Evolutionary conservation across 2,888 invertebrate genomes (phyloP).

Genomic region (Liposcelis brunnea): DNA sequence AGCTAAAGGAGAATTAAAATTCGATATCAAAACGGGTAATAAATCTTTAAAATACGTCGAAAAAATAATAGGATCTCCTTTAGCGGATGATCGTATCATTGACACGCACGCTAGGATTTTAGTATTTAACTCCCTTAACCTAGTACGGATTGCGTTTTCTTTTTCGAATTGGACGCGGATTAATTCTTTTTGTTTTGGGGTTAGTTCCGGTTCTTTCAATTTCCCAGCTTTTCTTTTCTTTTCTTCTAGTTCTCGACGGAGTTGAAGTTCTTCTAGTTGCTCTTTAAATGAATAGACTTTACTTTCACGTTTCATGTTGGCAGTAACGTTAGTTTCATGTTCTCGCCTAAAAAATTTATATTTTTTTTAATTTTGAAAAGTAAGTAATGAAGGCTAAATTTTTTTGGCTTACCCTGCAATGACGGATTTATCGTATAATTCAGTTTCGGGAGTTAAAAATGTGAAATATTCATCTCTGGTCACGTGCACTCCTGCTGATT

Average conservation of each 20-base stretch:
- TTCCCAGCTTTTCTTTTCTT: slow-evolving; percentile 67
- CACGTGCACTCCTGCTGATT: slow-evolving; percentile 48
- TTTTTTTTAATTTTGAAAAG: slow-evolving; percentile 15
- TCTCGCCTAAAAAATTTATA: slow-evolving; percentile 25
- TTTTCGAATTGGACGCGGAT: slow-evolving; percentile 72
- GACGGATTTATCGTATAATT: slow-evolving; percentile 77
- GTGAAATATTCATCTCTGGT: slow-evolving; percentile 66
- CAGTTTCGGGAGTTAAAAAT: slow-evolving; percentile 71
- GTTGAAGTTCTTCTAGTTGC: slow-evolving; percentile 83
- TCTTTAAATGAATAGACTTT: slow-evolving; percentile 94
- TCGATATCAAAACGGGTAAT: slow-evolving; percentile 38
- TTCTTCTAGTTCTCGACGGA: slow-evolving; percentile 83
- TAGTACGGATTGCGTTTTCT: slow-evolving; percentile 58
- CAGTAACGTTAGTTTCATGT: slow-evolving; percentile 31
- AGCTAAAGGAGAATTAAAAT: slow-evolving; percentile 59
- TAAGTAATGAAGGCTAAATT: slow-evolving; percentile 13
- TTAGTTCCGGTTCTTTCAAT: slow-evolving; percentile 49
- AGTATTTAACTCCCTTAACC: slow-evolving; percentile 39
- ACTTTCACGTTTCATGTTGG: slow-evolving; percentile 82
- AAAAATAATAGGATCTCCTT: slow-evolving; percentile 33
- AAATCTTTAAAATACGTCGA: slow-evolving; percentile 38
- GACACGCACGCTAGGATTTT: slow-evolving; percentile 27
- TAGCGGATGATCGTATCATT: slow-evolving; percentile 31
- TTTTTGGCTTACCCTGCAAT: slow-evolving; percentile 36
- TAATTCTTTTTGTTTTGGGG: slow-evolving; percentile 83